Conservation (phyloP, 2,113 vertebrate species). For the Psettodes erumei region DNA sequence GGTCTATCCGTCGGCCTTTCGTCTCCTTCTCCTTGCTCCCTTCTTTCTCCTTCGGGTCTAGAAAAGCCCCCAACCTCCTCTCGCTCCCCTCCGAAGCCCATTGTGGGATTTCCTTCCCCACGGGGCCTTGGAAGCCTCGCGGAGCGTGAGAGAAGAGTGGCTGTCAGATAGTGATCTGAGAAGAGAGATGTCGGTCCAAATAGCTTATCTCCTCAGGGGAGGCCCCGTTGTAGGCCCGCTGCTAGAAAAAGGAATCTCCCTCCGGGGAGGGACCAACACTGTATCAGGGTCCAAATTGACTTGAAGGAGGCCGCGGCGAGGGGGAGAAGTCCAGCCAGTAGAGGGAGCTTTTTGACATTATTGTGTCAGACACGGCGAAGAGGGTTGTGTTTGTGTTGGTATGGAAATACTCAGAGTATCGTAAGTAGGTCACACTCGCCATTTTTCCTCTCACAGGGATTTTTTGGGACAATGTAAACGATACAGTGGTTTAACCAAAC, state of each 20-base stretch:
- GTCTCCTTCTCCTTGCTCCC: neutral
- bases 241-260: constrained; percentile 23
- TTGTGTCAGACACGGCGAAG: neutral
- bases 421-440: constrained; percentile 50
- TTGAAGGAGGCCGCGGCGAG: neutral
- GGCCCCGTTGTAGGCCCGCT: constrained; percentile 18
- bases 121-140: constrained; percentile 20
- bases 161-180: constrained; percentile 36
- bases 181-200: constrained; percentile 7
- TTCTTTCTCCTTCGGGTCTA: neutral
- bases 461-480: constrained; percentile 18
- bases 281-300: neutral
- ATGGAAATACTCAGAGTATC: constrained; percentile 29
- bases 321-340: neutral
- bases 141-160: constrained; percentile 43
- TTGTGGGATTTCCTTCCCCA: constrained; percentile 25
- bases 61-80: constrained; percentile 22
- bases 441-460: constrained; percentile 1
- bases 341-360: constrained; percentile 33
- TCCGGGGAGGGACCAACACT: constrained; percentile 1
- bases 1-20: neutral
- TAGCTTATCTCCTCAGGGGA: constrained; percentile 40
- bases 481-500: neutral
- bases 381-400: constrained; percentile 35
- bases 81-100: constrained; percentile 9